These are phyloP conservation scores for Brotula barbata DNA, from an alignment of 2,797 vertebrate species.

Conservation along the genomic window DNA sequence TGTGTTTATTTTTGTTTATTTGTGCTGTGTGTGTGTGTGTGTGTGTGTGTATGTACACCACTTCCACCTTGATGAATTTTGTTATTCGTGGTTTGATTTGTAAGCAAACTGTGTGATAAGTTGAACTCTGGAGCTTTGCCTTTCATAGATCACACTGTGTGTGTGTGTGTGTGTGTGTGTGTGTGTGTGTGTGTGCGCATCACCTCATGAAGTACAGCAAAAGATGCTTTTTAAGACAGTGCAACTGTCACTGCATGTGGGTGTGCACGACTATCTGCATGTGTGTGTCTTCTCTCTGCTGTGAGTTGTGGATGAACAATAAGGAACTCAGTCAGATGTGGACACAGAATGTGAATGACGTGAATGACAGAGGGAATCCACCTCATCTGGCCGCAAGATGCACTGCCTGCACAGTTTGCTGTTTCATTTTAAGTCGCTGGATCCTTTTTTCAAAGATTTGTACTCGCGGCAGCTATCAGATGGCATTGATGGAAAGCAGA, in stretches of 20 bases:
- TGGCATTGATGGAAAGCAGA: slow-evolving; percentile 48
- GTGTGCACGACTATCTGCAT: slow-evolving; percentile 2
- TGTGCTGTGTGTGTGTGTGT: slow-evolving; percentile 37
- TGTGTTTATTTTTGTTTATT: slow-evolving; percentile 38
- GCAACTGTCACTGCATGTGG: slow-evolving; percentile 9
- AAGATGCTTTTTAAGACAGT: slow-evolving; percentile 23
- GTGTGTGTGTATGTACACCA: slow-evolving; percentile 37
- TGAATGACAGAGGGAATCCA: slow-evolving; percentile 45
- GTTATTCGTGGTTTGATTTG: slow-evolving; percentile 51
- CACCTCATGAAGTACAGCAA: slow-evolving; percentile 28
- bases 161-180: no score
- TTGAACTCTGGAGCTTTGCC: slow-evolving; percentile 58
- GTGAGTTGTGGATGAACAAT: slow-evolving; percentile 21
- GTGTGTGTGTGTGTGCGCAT: slow-evolving; percentile 33
- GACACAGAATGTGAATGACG: no score
- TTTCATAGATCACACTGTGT: slow-evolving; percentile 34
- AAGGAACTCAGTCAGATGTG: slow-evolving; percentile 54
- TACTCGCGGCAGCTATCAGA: slow-evolving; percentile 49
- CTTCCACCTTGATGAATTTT: slow-evolving; percentile 49
- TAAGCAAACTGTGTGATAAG: slow-evolving; percentile 44
- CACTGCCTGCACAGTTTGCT: slow-evolving; percentile 46
- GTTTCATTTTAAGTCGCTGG: slow-evolving; percentile 43
- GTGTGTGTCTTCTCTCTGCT: slow-evolving; percentile 9
- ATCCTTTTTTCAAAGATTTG: slow-evolving; percentile 44
- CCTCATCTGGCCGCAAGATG: slow-evolving; percentile 73